Evolutionary conservation across 1,140 invertebrate genomes (phyloP).

Genomic region (Megalopta genalis): DNA sequence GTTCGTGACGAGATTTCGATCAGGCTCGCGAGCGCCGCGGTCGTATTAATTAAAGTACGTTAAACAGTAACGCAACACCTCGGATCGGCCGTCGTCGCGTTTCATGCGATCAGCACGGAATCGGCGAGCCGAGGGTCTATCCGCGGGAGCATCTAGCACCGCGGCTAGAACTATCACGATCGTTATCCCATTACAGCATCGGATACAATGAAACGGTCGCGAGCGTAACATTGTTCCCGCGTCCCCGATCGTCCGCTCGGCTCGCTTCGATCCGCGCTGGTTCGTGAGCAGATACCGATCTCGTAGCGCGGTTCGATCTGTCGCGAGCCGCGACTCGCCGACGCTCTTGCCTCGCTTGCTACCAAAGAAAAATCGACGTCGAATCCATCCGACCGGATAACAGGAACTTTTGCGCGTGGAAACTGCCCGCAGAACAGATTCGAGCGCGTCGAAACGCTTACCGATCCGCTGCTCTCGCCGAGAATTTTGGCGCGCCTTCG

Average conservation of each 20-base stretch:
- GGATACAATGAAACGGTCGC: slow-evolving; percentile 3
- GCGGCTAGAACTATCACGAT: slow-evolving; percentile 12
- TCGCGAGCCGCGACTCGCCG: slow-evolving; percentile 9
- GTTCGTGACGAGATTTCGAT: slow-evolving; percentile 63
- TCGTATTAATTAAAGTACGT: slow-evolving; percentile 51
- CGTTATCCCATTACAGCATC: slow-evolving; percentile 9
- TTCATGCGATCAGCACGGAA: slow-evolving; percentile 37
- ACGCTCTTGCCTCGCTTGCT: background rate
- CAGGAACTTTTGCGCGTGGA: slow-evolving; percentile 50
- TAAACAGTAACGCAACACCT: slow-evolving; percentile 48
- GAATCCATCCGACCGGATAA: background rate
- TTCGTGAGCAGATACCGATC: slow-evolving; percentile 48
- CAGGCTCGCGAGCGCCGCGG: slow-evolving; percentile 28
- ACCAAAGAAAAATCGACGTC: background rate
- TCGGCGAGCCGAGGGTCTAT: slow-evolving; percentile 11
- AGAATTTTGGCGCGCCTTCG: too few species aligned
- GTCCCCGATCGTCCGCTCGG: slow-evolving; percentile 5
- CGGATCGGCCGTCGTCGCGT: slow-evolving; percentile 36
- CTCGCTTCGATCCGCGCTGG: slow-evolving; percentile 24
- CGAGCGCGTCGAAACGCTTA: background rate
- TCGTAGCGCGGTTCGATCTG: slow-evolving; percentile 31
- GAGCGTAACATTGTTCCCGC: slow-evolving; percentile 12
- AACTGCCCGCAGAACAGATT: slow-evolving; percentile 5
- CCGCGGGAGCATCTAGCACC: slow-evolving; percentile 25
- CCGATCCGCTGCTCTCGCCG: background rate